phyloP scores from a whole-genome alignment of 2,888 invertebrate genomes.

The Aphodius sticticus region DNA sequence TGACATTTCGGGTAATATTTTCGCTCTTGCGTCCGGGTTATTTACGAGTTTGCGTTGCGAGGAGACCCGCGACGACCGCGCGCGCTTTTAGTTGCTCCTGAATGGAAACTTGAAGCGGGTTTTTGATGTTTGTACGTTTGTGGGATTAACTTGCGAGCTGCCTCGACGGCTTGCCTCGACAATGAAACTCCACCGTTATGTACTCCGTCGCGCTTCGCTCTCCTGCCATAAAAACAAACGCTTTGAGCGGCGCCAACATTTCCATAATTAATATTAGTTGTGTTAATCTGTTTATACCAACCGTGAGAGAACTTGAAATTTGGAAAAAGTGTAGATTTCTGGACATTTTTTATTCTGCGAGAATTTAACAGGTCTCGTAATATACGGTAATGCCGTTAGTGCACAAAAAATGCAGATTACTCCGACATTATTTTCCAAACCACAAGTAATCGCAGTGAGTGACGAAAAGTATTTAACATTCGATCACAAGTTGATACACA shows the following conservation, averaged over 20 bases:
- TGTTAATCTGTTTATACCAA: neutral
- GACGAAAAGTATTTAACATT: no score
- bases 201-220: neutral
- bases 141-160: neutral
- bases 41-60: neutral
- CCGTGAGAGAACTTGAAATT: neutral
- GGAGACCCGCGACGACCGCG: neutral
- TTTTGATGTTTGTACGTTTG: neutral
- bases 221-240: conserved; percentile 8
- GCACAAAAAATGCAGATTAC: no score
- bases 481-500: no score
- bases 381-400: no score
- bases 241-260: conserved; percentile 16
- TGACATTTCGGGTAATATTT: conserved; percentile 31
- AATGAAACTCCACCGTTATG: neutral
- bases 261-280: neutral
- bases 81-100: neutral
- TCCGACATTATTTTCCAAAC: no score
- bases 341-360: no score
- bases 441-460: no score
- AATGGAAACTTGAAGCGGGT: neutral
- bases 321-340: no score
- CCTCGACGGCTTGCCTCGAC: neutral
- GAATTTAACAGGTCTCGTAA: no score
- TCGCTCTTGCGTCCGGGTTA: conserved; percentile 10